These are phyloP conservation scores for Melinopterus prodromus DNA, from an alignment of 2,888 invertebrate species.

Conservation along the genomic window DNA sequence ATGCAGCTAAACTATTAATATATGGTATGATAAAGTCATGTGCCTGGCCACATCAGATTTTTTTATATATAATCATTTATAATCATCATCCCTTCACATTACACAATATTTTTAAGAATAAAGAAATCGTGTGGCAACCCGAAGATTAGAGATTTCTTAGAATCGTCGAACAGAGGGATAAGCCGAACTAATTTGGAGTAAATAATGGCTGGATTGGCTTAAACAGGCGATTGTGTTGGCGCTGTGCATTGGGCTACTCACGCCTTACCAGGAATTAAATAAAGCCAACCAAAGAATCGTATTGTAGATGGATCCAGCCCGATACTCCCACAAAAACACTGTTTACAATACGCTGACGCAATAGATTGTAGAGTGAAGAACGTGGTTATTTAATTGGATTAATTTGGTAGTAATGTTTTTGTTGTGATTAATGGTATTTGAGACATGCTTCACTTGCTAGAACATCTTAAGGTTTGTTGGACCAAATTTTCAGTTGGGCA, in stretches of 20 bases:
- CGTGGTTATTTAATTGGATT: neutral
- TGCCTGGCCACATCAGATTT: too few species aligned
- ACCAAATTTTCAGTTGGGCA: too few species aligned
- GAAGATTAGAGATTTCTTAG: neutral
- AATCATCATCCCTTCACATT: too few species aligned
- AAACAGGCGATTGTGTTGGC: neutral
- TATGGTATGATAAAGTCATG: too few species aligned
- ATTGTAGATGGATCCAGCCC: neutral
- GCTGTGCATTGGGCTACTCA: neutral
- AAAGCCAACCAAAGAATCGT: neutral
- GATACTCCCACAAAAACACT: neutral
- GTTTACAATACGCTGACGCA: neutral
- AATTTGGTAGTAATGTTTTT: neutral
- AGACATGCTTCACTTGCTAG: too few species aligned
- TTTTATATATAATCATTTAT: too few species aligned
- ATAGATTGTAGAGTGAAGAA: neutral
- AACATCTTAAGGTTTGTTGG: too few species aligned
- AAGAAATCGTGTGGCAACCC: neutral
- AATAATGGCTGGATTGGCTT: neutral
- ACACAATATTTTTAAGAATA: neutral
- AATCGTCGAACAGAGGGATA: neutral
- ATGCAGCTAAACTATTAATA: too few species aligned
- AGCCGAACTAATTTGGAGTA: neutral
- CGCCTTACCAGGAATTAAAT: neutral
- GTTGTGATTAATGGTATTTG: neutral